phyloP scores from a whole-genome alignment of 2,888 invertebrate genomes.

The Orchesella flavescens region DNA sequence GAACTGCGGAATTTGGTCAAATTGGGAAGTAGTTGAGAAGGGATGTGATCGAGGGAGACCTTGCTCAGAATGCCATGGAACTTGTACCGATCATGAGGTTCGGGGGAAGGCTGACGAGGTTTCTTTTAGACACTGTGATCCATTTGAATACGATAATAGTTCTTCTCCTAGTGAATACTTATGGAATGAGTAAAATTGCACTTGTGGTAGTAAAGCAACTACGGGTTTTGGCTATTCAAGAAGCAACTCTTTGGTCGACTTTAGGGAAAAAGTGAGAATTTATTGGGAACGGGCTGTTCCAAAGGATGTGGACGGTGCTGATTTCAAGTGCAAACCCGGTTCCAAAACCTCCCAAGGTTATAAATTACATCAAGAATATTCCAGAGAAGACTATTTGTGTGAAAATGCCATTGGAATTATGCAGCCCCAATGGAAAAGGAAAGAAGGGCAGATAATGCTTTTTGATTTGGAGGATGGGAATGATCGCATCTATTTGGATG shows the following conservation, averaged over 20 bases:
- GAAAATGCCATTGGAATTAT: conserved; percentile 32
- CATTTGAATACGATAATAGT: no score
- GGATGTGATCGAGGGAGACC: no score
- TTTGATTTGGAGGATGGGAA: conserved; percentile 36
- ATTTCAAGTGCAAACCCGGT: conserved; percentile 16
- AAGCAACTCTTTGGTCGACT: not conserved
- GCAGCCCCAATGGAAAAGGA: not conserved
- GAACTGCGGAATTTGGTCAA: no score
- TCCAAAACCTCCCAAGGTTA: not conserved
- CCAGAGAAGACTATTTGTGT: conserved; percentile 15
- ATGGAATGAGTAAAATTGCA: not conserved
- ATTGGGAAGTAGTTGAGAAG: no score
- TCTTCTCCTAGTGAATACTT: no score
- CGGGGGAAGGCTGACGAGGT: no score
- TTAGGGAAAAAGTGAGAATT: not conserved
- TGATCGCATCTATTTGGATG: conserved; percentile 1
- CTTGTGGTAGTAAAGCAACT: not conserved
- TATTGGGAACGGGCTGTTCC: not conserved
- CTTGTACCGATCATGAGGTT: no score
- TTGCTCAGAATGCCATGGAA: no score
- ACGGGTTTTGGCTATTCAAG: not conserved
- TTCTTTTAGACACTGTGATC: no score
- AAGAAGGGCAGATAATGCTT: conserved; percentile 1
- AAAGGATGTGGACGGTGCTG: not conserved
- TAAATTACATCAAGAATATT: not conserved